Evolutionary conservation across 2,113 vertebrate genomes (phyloP).

Genomic region (Myxocyprinus asiaticus): DNA sequence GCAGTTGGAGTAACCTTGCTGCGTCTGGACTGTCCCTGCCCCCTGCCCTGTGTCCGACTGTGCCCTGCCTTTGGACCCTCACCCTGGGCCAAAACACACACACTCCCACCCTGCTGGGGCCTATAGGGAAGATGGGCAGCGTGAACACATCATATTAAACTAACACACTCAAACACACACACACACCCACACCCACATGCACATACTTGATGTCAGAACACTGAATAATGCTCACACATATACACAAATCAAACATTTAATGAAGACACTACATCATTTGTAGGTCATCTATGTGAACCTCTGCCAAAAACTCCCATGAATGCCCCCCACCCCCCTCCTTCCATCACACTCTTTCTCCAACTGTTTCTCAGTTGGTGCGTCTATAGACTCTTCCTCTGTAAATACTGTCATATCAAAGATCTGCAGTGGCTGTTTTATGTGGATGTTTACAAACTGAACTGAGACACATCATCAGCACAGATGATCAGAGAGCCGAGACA

Average conservation of each 20-base stretch:
- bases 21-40: constrained; percentile 67
- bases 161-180: no score
- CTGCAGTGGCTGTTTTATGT: constrained; percentile 41
- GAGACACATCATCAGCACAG: constrained; percentile 38
- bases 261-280: constrained; percentile 78
- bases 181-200: constrained; percentile 22
- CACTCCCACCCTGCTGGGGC: constrained; percentile 21
- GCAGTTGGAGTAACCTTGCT: constrained; percentile 84
- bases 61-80: constrained; percentile 53
- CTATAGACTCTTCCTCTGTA: constrained; percentile 45
- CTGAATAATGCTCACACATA: constrained; percentile 5
- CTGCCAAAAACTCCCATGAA: constrained; percentile 73
- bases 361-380: constrained; percentile 30
- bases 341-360: constrained; percentile 9
- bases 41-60: constrained; percentile 64
- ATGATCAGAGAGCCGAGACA: constrained; percentile 36
- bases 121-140: constrained; percentile 5
- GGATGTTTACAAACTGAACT: constrained; percentile 45
- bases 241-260: constrained; percentile 63
- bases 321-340: constrained; percentile 4
- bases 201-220: neutral
- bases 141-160: neutral
- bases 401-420: constrained; percentile 45
- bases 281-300: constrained; percentile 75
- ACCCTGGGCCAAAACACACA: constrained; percentile 59